Evolutionary conservation across 2,113 vertebrate species (phyloP).

Genomic region (Dipodomys spectabilis): DNA sequence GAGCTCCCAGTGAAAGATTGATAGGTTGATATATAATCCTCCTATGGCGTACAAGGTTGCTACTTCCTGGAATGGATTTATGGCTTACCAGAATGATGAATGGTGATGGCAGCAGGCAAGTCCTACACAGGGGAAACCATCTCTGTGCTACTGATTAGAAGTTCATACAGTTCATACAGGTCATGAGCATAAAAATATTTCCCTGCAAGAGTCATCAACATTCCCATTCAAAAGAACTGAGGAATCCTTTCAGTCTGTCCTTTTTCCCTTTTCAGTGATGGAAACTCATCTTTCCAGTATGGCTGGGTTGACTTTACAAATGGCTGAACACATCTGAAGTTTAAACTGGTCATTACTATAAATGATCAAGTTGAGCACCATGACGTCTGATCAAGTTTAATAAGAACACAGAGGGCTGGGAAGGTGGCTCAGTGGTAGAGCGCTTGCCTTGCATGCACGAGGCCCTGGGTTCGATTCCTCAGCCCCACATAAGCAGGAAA

Average conservation of each 20-base stretch:
- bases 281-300: not conserved
- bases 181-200: not conserved
- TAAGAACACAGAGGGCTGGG: not conserved
- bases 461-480: too few species aligned
- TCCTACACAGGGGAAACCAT: not conserved
- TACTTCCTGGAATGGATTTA: conserved; percentile 8
- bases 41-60: not conserved
- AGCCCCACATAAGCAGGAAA: too few species aligned
- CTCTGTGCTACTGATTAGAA: not conserved
- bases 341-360: not conserved
- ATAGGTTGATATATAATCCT: not conserved
- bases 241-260: not conserved
- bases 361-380: not conserved
- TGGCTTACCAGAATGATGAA: not conserved
- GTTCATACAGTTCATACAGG: not conserved
- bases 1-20: not conserved
- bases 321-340: not conserved
- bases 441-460: too few species aligned
- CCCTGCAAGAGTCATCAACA: not conserved
- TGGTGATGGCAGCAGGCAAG: not conserved
- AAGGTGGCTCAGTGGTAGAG: too few species aligned
- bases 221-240: not conserved
- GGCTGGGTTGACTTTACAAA: not conserved
- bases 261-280: not conserved
- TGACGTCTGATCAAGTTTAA: not conserved